Percentiles rank a stretch among this genome's conserved stretches.
Conservation (phyloP, 2,797 vertebrate species). For the Calcarius lapponicus region DNA sequence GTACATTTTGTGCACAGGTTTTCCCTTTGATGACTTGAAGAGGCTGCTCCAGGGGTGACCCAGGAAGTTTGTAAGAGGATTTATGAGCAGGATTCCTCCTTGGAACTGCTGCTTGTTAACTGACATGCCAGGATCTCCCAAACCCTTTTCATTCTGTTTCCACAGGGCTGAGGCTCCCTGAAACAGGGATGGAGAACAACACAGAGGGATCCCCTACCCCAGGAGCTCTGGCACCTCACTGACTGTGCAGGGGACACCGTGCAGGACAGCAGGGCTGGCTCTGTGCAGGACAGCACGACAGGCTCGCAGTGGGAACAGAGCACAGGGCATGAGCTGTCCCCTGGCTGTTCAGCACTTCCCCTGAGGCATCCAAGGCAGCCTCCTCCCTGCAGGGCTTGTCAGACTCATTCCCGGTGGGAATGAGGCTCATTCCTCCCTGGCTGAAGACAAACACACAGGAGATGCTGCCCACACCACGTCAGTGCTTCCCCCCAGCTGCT, state of each 20-base stretch:
- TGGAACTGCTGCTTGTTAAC: neutral
- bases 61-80: neutral
- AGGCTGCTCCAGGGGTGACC: neutral
- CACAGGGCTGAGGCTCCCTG: neutral
- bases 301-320: fast-evolving
- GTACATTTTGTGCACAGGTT: neutral
- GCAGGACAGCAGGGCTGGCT: too few relatives aligned
- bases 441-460: fast-evolving
- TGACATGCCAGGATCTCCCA: fast-evolving
- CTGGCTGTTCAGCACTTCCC: neutral
- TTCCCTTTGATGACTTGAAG: neutral
- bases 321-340: neutral
- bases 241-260: too few relatives aligned
- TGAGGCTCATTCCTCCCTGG: neutral
- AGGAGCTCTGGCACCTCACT: neutral
- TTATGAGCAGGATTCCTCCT: neutral
- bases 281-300: fast-evolving
- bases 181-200: fast-evolving
- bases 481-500: neutral
- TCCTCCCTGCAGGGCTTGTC: neutral
- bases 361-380: neutral
- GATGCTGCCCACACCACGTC: fast-evolving
- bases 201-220: neutral
- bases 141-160: too few relatives aligned
- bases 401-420: neutral